phyloP scores from a whole-genome alignment of 2,888 invertebrate species.

The Leptarthrus brevirostris region DNA sequence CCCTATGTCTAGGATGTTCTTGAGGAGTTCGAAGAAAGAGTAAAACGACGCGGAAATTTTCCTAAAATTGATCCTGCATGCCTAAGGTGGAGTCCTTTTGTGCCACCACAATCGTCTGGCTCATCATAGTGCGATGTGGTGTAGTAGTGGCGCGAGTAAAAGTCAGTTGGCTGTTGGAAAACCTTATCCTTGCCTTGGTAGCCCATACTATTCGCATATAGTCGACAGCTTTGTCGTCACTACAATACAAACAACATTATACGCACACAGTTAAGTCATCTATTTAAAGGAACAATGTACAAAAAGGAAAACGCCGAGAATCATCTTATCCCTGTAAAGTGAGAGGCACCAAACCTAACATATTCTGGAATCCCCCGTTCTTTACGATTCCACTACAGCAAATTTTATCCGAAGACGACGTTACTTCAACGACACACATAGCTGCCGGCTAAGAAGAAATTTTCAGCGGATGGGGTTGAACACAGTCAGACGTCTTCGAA shows the following conservation, averaged over 20 bases:
- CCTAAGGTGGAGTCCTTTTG: slow-evolving; percentile 89
- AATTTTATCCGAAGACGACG: slow-evolving; percentile 15
- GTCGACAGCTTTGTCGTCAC: slow-evolving; percentile 13
- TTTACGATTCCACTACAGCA: slow-evolving; percentile 15
- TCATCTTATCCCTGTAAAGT: slow-evolving; percentile 35
- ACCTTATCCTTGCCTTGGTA: not conserved
- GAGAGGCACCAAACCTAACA: slow-evolving; percentile 3
- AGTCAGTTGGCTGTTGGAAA: slow-evolving; percentile 29
- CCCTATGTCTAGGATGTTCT: slow-evolving; percentile 81
- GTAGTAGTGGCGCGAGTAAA: slow-evolving; percentile 38
- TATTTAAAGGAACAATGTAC: slow-evolving; percentile 26
- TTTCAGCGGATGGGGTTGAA: slow-evolving; percentile 7
- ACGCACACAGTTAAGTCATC: slow-evolving; percentile 14
- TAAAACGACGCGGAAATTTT: slow-evolving; percentile 80
- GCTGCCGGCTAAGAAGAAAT: not conserved
- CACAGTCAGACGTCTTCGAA: slow-evolving; percentile 16
- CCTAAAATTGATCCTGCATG: slow-evolving; percentile 89
- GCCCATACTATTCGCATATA: slow-evolving; percentile 9
- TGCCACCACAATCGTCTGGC: slow-evolving; percentile 67
- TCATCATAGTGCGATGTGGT: slow-evolving; percentile 50
- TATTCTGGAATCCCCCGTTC: slow-evolving; percentile 3
- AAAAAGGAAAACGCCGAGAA: slow-evolving; percentile 39
- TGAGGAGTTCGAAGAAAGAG: slow-evolving; percentile 90
- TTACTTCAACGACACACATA: slow-evolving; percentile 34
- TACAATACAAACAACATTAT: slow-evolving; percentile 31